phyloP scores from a whole-genome alignment of 2,113 vertebrate genomes.

The Oreochromis tanganicae region DNA sequence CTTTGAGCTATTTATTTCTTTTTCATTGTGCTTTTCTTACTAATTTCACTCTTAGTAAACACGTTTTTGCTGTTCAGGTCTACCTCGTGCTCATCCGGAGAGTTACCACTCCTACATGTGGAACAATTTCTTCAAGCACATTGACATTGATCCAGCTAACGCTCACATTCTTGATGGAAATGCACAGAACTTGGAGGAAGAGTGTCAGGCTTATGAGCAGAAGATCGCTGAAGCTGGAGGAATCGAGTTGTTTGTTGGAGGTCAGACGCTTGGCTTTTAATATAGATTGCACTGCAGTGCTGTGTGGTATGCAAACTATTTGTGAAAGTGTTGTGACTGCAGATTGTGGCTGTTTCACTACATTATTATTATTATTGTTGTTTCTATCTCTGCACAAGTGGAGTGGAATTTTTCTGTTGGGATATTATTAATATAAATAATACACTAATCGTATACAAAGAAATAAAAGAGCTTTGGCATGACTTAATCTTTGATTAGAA shows the following conservation, averaged over 20 bases:
- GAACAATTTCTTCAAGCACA: conserved; percentile 96
- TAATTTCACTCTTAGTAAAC: not conserved
- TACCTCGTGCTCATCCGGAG: conserved; percentile 86
- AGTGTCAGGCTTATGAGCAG: conserved; percentile 83
- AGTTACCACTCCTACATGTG: conserved; percentile 98
- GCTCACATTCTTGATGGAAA: conserved; percentile 91
- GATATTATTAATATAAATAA: not conserved
- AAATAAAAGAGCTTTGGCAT: not conserved
- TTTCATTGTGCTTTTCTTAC: not conserved
- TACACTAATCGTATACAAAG: not conserved
- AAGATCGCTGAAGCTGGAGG: conserved; percentile 88
- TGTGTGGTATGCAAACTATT: not conserved
- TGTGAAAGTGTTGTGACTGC: not conserved
- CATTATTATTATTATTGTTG: not conserved
- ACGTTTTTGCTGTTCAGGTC: conserved; percentile 63
- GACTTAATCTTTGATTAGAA: not conserved
- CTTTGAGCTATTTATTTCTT: not conserved
- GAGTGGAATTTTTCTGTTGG: not conserved
- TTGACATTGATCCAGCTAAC: conserved; percentile 86
- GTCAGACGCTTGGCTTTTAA: conserved; percentile 50
- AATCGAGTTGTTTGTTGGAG: conserved; percentile 91
- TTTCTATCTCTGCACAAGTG: not conserved
- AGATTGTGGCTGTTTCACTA: not conserved
- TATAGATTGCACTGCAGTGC: not conserved
- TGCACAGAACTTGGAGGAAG: conserved; percentile 78